phyloP scores from a whole-genome alignment of 1,140 invertebrate species.

The Stenopsyche tienmushanensis region DNA sequence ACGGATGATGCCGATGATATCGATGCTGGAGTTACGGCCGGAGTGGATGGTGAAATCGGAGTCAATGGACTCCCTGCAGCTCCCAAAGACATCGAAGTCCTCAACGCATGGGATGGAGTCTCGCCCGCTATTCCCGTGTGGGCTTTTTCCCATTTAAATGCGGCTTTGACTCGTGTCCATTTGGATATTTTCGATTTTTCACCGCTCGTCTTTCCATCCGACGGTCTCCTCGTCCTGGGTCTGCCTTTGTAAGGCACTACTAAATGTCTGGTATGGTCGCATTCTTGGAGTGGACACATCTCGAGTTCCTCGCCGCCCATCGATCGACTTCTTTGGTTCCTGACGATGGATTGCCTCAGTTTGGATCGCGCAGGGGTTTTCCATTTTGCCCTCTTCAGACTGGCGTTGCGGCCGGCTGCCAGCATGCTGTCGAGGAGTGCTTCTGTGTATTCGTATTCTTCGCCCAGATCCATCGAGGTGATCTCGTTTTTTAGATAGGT shows the following conservation, averaged over 20 bases:
- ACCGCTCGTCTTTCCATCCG: slow-evolving; percentile 49
- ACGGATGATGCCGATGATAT: slow-evolving; percentile 56
- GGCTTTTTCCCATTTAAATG: slow-evolving; percentile 73
- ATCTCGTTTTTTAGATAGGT: slow-evolving; percentile 50
- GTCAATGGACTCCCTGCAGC: slow-evolving; percentile 15
- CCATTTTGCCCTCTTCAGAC: slow-evolving; percentile 53
- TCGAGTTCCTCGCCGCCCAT: slow-evolving; percentile 55
- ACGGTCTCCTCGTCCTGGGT: slow-evolving; percentile 45
- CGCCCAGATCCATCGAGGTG: slow-evolving; percentile 56
- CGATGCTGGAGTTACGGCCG: slow-evolving; percentile 49
- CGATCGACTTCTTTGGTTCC: slow-evolving; percentile 53
- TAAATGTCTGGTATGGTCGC: slow-evolving; percentile 25
- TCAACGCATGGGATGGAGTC: background rate
- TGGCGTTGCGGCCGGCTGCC: slow-evolving; percentile 46
- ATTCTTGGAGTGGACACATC: slow-evolving; percentile 28
- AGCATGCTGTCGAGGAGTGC: slow-evolving; percentile 59
- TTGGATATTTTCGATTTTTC: slow-evolving; percentile 67
- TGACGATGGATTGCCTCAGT: slow-evolving; percentile 51
- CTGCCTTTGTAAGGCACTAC: slow-evolving; percentile 29
- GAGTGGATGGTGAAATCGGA: slow-evolving; percentile 43
- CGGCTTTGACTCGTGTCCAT: slow-evolving; percentile 81
- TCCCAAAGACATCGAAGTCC: background rate
- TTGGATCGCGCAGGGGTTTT: slow-evolving; percentile 51
- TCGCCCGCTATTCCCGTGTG: slow-evolving; percentile 45
- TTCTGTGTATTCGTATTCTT: slow-evolving; percentile 59